These are phyloP conservation scores for Cheilinus undulatus DNA, from an alignment of 2,113 vertebrate species.

Conservation along the genomic window DNA sequence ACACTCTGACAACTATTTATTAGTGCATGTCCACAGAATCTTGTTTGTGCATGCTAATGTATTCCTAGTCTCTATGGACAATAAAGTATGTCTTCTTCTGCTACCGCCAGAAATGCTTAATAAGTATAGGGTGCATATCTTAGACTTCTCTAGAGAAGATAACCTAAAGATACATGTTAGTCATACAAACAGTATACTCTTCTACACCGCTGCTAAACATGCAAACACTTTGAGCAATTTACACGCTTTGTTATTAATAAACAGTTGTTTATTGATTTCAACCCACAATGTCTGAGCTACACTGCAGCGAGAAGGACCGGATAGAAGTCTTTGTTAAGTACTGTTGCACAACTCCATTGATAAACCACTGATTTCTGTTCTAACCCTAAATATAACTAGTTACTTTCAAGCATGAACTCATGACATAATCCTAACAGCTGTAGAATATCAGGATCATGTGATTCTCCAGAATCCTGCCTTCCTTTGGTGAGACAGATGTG, in stretches of 20 bases:
- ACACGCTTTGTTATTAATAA: conserved; percentile 16
- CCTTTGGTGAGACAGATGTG: not conserved
- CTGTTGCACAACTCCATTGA: conserved; percentile 15
- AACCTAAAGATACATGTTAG: not conserved
- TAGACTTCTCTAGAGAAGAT: not conserved
- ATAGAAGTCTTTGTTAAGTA: conserved; percentile 33
- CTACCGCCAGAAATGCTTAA: too few species aligned
- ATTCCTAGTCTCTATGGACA: too few species aligned
- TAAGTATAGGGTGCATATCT: not conserved
- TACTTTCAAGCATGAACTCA: conserved; percentile 15
- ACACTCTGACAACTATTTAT: too few species aligned
- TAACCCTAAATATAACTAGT: conserved; percentile 21
- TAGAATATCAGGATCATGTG: not conserved
- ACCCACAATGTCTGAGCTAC: conserved; percentile 32
- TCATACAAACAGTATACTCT: too few species aligned
- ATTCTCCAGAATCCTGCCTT: not conserved
- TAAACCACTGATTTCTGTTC: conserved; percentile 19
- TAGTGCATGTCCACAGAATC: too few species aligned
- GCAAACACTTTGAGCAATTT: not conserved
- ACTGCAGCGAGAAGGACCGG: conserved; percentile 33
- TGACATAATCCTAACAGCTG: not conserved
- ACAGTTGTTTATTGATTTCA: conserved; percentile 55
- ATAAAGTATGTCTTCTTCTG: too few species aligned
- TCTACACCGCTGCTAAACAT: not conserved
- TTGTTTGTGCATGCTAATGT: too few species aligned